Evolutionary conservation across 2,797 vertebrate genomes (phyloP), one percentile per base, ranked within the genome.

Genomic region (Helicolenus hilgendorfi): DNA sequence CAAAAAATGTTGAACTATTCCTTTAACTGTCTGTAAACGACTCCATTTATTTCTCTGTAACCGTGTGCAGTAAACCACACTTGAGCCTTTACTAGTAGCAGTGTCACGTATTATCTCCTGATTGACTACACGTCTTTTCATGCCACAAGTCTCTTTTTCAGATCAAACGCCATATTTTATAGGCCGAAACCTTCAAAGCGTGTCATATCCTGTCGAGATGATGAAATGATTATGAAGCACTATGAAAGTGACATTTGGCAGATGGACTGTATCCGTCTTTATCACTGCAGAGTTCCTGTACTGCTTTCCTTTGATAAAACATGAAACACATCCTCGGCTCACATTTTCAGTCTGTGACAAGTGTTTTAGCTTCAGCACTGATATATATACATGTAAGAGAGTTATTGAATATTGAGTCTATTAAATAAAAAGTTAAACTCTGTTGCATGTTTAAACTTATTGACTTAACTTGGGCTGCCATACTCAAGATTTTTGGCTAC

Each of bases 181-280:
- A 65, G 81, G 79, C 76, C 22, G 33, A 81, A 89, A 81, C 86
- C 86, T 95, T 95, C 92, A 95, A 95, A 95, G 89, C 76, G 15
- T 83, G 91, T 89, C 87, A 86, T 78, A 91, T 91, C 83, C 92
- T 93, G 92, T 91, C 59, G 76, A 92, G 91, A 90, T 95, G 92
- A 95, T 95, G 94, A 96, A 96, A 96, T 94, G 89, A 95, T 94
- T 87, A 91, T 94, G 90, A 94, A 94, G 92, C 81, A 84, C 82
- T 89, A 84, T 94, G 92, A 94, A 96, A 94, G 94, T 95, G 94
- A 94, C 93, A 91, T 92, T 94, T 93, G 94, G 88, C 93, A 95
- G 91, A 94, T 93, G 92, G 92, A 95, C 90, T 75, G 77, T 75
- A 87, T 94, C 94, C 91, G 84, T 94, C 92, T 94, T 91, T 91